phyloP scores from a whole-genome alignment of 2,888 invertebrate genomes.

The Rugalucina vietnamica region DNA sequence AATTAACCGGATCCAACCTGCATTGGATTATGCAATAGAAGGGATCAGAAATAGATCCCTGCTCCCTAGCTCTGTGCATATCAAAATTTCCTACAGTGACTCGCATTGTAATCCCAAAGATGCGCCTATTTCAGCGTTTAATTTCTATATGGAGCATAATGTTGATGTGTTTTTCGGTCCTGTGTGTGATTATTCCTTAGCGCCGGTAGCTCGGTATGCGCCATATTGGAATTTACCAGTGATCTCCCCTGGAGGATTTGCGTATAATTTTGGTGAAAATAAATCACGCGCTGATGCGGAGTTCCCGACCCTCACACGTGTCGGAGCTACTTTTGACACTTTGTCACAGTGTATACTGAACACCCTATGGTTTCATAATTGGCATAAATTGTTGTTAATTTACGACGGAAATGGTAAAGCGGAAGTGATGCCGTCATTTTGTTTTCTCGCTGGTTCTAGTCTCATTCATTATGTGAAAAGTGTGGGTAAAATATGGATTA shows the following conservation, averaged over 20 bases:
- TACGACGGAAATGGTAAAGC: conserved; percentile 91
- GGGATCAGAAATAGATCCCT: conserved; percentile 47
- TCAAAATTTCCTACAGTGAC: conserved; percentile 70
- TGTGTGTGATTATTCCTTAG: conserved; percentile 88
- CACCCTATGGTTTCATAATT: conserved; percentile 56
- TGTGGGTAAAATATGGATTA: conserved; percentile 3
- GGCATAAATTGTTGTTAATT: conserved; percentile 86
- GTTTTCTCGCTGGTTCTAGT: conserved; percentile 91
- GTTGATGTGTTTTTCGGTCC: conserved; percentile 80
- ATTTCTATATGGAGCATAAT: conserved; percentile 69
- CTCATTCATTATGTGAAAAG: conserved; percentile 86
- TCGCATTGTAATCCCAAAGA: conserved; percentile 72
- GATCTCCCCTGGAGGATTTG: conserved; percentile 87
- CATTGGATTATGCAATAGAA: conserved; percentile 70
- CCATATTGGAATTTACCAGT: conserved; percentile 96
- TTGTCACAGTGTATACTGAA: conserved; percentile 55
- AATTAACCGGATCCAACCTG: conserved; percentile 65
- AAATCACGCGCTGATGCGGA: conserved; percentile 59
- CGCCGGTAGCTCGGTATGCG: conserved; percentile 94
- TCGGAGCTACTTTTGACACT: conserved; percentile 72
- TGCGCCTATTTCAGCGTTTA: conserved; percentile 77
- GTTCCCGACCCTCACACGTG: conserved; percentile 70
- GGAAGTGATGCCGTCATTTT: conserved; percentile 88
- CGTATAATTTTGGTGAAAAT: conserved; percentile 77
- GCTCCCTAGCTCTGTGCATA: conserved; percentile 47